A percentile compares a stretch with the other conserved stretches of the same genome.
Evolutionary conservation across 2,888 invertebrate genomes (phyloP).

Genomic region (Serripes groenlandicus): DNA sequence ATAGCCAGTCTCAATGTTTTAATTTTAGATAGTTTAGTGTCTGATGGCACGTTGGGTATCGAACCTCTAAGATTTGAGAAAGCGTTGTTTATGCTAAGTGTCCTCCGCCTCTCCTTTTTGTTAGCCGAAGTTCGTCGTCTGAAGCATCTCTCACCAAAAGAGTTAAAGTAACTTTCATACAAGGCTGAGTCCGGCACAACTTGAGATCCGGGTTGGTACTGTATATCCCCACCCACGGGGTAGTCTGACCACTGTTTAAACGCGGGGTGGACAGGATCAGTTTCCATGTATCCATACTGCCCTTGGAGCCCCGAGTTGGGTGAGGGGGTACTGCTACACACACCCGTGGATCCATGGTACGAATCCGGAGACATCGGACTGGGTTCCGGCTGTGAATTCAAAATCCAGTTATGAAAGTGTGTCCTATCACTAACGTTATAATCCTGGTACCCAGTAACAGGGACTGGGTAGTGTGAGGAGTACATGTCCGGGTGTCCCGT

Average conservation of each 20-base stretch:
- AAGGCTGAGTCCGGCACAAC: conserved; percentile 49
- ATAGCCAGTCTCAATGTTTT: conserved; percentile 97
- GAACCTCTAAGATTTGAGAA: conserved; percentile 96
- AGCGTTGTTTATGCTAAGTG: conserved; percentile 97
- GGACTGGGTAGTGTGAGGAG: conserved; percentile 73
- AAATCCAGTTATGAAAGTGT: conserved; percentile 80
- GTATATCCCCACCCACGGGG: conserved; percentile 23
- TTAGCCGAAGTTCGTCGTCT: conserved; percentile 91
- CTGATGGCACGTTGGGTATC: conserved; percentile 98
- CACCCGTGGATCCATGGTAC: conserved; percentile 53
- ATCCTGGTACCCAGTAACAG: conserved; percentile 71
- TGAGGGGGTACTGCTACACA: conserved; percentile 52
- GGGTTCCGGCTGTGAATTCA: conserved; percentile 58
- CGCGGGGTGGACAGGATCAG: conserved; percentile 50
- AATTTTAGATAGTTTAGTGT: conserved; percentile 97
- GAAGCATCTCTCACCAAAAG: conserved; percentile 76
- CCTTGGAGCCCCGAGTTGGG: conserved; percentile 27
- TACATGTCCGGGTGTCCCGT: conserved; percentile 48
- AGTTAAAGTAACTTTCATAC: conserved; percentile 68
- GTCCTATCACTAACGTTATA: conserved; percentile 73
- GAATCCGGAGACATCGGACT: conserved; percentile 65
- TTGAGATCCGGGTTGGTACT: conserved; percentile 20
- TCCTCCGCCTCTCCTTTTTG: conserved; percentile 96
- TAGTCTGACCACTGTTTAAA: conserved; percentile 41
- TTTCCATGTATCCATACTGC: conserved; percentile 19